These are phyloP conservation scores for Acrossocheilus wenchowensis DNA, from an alignment of 2,797 vertebrate species.

Conservation along the genomic window DNA sequence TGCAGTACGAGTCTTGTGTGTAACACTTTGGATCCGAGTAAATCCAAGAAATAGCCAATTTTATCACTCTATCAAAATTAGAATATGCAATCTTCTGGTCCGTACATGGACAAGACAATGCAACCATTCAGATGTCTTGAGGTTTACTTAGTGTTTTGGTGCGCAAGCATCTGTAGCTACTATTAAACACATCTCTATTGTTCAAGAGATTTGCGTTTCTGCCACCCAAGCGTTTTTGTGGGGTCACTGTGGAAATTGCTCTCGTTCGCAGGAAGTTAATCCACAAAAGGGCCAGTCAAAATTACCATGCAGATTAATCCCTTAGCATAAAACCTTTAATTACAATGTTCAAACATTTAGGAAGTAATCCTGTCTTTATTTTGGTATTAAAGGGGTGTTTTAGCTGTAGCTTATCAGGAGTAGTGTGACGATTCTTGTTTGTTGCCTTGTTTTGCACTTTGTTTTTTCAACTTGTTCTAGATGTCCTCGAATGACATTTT, in stretches of 20 bases:
- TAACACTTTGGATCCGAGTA: background rate
- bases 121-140: background rate
- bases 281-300: conserved; percentile 55
- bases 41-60: background rate
- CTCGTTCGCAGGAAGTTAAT: conserved; percentile 50
- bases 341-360: conserved; percentile 56
- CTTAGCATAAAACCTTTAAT: conserved; percentile 56
- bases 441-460: conserved; percentile 9
- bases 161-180: background rate
- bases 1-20: background rate
- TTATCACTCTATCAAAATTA: background rate
- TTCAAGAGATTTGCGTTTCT: conserved; percentile 20
- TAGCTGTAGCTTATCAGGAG: conserved; percentile 43
- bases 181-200: conserved; percentile 31
- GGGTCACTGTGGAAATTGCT: conserved; percentile 48
- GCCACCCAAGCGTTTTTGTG: conserved; percentile 21
- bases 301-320: conserved; percentile 52
- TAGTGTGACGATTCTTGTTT: conserved; percentile 17
- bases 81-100: background rate
- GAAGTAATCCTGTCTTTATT: conserved; percentile 53
- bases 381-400: conserved; percentile 48
- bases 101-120: background rate
- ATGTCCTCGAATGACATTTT: conserved; percentile 26
- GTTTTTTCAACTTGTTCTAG: conserved; percentile 4
- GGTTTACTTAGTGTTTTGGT: conserved; percentile 7